These are phyloP conservation scores for Ceratothoa steindachneri DNA, from an alignment of 2,888 invertebrate genomes.

Conservation along the genomic window DNA sequence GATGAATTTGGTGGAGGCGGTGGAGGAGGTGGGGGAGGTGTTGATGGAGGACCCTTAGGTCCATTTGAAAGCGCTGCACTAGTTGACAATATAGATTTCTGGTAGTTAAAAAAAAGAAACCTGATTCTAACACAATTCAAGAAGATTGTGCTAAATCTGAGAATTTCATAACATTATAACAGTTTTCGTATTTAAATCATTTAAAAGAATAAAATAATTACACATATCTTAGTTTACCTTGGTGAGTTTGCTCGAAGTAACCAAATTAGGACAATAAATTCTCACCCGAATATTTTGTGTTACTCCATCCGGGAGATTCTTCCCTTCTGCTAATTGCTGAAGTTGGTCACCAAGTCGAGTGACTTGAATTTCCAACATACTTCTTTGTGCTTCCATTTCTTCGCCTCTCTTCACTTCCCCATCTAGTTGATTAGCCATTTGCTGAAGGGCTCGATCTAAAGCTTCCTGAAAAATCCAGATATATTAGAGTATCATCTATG, in stretches of 20 bases:
- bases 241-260: no score
- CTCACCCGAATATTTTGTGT: neutral
- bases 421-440: neutral
- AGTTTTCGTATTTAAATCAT: no score
- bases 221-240: no score
- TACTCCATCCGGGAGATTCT: neutral
- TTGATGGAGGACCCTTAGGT: neutral
- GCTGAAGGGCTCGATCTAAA: neutral
- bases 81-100: constrained; percentile 5
- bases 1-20: constrained; percentile 46
- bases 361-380: neutral
- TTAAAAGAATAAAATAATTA: no score
- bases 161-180: no score
- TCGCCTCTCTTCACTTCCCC: neutral
- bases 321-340: neutral
- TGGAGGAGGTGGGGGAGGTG: constrained; percentile 52
- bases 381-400: neutral
- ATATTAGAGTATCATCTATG: neutral
- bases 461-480: neutral
- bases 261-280: no score
- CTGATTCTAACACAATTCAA: neutral
- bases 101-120: constrained; percentile 53
- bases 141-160: neutral
- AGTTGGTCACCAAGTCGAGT: neutral
- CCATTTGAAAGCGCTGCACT: constrained; percentile 1